These are phyloP conservation scores for Pteronotus mesoamericanus DNA, from an alignment of 2,797 vertebrate species.

Conservation along the genomic window DNA sequence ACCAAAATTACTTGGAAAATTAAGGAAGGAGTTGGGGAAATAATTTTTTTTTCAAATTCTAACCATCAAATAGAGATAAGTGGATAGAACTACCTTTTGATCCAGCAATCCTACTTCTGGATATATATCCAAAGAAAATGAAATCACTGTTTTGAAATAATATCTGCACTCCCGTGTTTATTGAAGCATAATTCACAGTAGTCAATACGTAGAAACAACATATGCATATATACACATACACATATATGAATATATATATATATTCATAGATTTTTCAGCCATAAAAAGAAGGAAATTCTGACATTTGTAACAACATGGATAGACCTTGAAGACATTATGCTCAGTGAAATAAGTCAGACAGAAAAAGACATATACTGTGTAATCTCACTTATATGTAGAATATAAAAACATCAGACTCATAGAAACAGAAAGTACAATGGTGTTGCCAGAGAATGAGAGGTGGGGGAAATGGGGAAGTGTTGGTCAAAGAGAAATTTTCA, in stretches of 20 bases:
- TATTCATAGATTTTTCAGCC: neutral
- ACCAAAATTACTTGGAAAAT: neutral
- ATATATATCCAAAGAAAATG: neutral
- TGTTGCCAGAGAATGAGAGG: neutral
- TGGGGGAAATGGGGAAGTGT: too few species aligned
- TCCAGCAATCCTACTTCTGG: neutral
- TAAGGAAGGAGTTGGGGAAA: neutral
- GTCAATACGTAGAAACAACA: neutral
- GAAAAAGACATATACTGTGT: neutral
- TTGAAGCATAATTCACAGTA: neutral
- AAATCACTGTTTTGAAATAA: neutral
- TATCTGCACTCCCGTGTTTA: neutral
- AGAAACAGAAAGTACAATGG: neutral
- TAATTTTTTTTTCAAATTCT: neutral
- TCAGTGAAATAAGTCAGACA: neutral
- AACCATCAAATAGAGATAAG: neutral
- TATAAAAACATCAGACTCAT: neutral
- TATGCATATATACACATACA: neutral
- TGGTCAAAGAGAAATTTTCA: neutral
- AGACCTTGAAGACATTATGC: neutral
- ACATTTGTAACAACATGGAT: neutral
- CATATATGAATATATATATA: neutral
- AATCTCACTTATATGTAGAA: neutral
- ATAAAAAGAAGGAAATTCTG: neutral
- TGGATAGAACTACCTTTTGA: neutral